Evolutionary conservation across 2,113 vertebrate species (phyloP), one percentile per base, ranked within the genome.

Genomic region (Oenanthe melanoleuca): DNA sequence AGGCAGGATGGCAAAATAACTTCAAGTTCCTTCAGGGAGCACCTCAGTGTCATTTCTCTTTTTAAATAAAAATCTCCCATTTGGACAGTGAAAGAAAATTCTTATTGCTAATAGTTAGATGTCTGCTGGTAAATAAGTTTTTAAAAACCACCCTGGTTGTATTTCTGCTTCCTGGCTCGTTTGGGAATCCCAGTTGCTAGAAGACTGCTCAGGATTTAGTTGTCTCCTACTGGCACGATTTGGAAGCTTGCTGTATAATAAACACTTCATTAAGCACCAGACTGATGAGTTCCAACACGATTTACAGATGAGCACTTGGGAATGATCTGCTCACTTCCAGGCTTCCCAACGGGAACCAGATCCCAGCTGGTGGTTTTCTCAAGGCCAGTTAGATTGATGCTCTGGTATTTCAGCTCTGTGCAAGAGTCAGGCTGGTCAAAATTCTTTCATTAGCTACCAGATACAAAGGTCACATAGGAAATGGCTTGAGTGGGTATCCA

Each of bases 291-390:
- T 86, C 34, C 14, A 11, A 44, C 77, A 74, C 1, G 3, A 79
- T 84, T 88, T 40, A 91, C 77, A 84, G 80, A 55, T 31, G 60
- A 78, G 53, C 3, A 1, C 82, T 80, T 59, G 67, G 82, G 78
- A 96, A 92, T 31, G 52, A 81, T 80, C 86, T 29, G 86, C 80
- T 87, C 63, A 52, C 57, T 72, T 92, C 86, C 73, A 89, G 65
- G 9, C 55, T 92, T 90, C 95, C 94, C 75, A 63, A 4, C 0
- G 3, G 73, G 80, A 93, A 40, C n/a, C 28, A 67, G 28, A 33
- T 84, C 40, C 26, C 61, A 64, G 69, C 80, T 59, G 13, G 22
- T 4, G 13, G 9, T 28, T 81, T 81, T 74, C 85, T 89, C 79
- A 29, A 44, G 59, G 66, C 66, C 45, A 26, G 52, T 69, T 34